Percentiles rank a stretch among this genome's conserved stretches.
phyloP scores from a whole-genome alignment of 2,888 invertebrate genomes.

The Anorthoa munda region DNA sequence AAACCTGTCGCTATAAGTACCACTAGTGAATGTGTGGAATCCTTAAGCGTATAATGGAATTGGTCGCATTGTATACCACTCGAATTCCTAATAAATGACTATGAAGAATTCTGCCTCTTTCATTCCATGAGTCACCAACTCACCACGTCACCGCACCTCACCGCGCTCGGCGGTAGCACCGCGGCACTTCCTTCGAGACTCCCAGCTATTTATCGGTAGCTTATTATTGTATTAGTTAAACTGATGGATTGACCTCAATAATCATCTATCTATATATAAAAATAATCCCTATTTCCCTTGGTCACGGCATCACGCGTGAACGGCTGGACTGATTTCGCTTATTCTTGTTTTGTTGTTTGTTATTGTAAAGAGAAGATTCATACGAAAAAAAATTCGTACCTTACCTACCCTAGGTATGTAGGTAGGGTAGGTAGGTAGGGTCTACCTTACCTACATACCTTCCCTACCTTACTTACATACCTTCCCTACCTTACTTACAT shows the following conservation, averaged over 20 bases:
- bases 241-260: neutral
- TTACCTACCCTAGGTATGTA: too few species aligned
- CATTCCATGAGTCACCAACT: constrained; percentile 6
- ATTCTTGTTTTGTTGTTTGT: too few species aligned
- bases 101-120: constrained; percentile 1
- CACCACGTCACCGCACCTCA: neutral
- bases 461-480: too few species aligned
- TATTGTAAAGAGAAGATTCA: too few species aligned
- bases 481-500: too few species aligned
- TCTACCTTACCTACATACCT: too few species aligned
- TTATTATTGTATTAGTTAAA: neutral
- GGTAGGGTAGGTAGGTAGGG: too few species aligned
- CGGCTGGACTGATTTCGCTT: too few species aligned
- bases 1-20: neutral
- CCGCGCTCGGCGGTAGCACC: neutral
- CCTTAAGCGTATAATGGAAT: neutral
- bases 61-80: constrained; percentile 10
- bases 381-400: too few species aligned
- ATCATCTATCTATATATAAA: too few species aligned
- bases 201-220: constrained; percentile 6
- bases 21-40: neutral
- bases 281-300: too few species aligned
- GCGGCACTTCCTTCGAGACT: neutral
- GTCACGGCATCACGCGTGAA: too few species aligned
- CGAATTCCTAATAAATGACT: constrained; percentile 5